Evolutionary conservation across 2,797 vertebrate genomes (phyloP).

Genomic region (Epinephelus malabaricus): DNA sequence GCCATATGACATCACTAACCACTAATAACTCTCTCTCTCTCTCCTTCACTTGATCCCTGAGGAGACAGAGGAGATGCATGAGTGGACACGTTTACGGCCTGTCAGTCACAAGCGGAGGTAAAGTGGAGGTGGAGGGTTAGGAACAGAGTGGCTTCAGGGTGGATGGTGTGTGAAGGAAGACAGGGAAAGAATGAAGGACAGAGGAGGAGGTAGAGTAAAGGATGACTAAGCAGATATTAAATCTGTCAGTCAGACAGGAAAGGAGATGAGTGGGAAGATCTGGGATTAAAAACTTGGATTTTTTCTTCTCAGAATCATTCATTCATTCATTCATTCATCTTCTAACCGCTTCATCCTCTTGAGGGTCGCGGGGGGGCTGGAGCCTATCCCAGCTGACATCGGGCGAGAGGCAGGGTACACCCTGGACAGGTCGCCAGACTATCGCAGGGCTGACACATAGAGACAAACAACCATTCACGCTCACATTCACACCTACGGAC

Average conservation of each 20-base stretch:
- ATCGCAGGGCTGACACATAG: too few species aligned
- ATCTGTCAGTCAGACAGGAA: slow-evolving; percentile 25
- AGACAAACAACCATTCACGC: too few species aligned
- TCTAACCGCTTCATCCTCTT: too few species aligned
- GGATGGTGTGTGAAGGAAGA: slow-evolving; percentile 14
- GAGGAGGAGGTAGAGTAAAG: slow-evolving; percentile 8
- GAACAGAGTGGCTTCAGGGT: slow-evolving; percentile 14
- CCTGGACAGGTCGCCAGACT: too few species aligned
- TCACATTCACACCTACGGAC: too few species aligned
- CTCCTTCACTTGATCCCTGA: slow-evolving; percentile 1
- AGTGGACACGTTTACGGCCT: slow-evolving; percentile 37
- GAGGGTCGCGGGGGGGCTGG: too few species aligned
- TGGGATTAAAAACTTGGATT: neutral
- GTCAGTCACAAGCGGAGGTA: slow-evolving; percentile 40
- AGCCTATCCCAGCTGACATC: too few species aligned
- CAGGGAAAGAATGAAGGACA: neutral
- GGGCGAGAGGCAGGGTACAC: too few species aligned
- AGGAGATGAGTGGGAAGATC: slow-evolving; percentile 3
- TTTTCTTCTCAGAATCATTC: neutral
- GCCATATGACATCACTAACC: slow-evolving; percentile 49
- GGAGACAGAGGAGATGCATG: slow-evolving; percentile 30
- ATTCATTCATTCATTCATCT: too few species aligned
- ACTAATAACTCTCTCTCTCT: slow-evolving; percentile 37
- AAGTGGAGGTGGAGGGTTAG: neutral
- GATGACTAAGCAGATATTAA: neutral